phyloP scores from a whole-genome alignment of 2,113 vertebrate species.

The Mungos mungo region DNA sequence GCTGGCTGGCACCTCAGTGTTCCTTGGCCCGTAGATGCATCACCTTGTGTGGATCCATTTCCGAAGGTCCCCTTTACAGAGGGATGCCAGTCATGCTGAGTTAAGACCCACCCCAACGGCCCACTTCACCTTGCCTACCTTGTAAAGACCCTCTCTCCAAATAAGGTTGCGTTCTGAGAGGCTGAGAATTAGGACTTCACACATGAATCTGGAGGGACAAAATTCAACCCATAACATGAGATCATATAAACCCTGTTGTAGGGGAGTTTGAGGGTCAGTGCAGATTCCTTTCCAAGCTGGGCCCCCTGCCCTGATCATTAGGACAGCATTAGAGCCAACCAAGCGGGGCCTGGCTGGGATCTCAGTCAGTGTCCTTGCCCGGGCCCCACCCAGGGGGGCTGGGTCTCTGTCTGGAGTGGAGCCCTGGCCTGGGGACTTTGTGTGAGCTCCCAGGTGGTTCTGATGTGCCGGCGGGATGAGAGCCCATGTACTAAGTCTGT shows the following conservation, averaged over 20 bases:
- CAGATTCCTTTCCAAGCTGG: neutral
- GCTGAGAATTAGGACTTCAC: neutral
- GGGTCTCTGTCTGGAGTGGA: neutral
- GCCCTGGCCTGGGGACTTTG: neutral
- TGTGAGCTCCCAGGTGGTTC: neutral
- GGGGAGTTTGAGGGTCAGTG: neutral
- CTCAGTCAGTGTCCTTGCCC: neutral
- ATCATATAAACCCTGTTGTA: neutral
- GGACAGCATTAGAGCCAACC: no score
- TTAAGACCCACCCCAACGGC: neutral
- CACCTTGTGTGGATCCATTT: neutral
- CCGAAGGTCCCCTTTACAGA: neutral
- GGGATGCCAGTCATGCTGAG: neutral
- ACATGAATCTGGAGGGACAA: neutral
- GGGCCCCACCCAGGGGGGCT: neutral
- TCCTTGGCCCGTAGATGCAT: neutral
- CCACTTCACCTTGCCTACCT: neutral
- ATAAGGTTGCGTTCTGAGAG: neutral
- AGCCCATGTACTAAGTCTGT: neutral
- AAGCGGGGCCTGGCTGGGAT: neutral
- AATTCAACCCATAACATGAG: neutral
- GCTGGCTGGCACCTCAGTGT: fast-evolving
- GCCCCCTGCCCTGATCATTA: neutral
- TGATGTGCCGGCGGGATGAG: neutral
- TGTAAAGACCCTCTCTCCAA: neutral